Percentiles rank a stretch among this genome's conserved stretches.
Conservation (phyloP, 2,797 vertebrate genomes). For the Epinephelus malabaricus region DNA sequence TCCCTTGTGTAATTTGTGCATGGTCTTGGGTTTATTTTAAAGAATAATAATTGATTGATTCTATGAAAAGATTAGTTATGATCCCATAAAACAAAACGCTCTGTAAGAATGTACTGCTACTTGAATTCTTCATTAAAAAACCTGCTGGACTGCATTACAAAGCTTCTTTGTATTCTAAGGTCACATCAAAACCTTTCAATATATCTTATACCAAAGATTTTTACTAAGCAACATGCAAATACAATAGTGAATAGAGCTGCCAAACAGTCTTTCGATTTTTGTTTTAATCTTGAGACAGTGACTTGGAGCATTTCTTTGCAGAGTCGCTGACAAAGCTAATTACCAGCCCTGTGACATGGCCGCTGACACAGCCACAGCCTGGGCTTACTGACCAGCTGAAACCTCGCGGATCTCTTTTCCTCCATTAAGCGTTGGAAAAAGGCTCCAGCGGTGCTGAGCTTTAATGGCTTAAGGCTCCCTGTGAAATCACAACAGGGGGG, state of each 20-base stretch:
- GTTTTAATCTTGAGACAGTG: conserved; percentile 21
- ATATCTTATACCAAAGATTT: background rate
- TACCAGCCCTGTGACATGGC: conserved; percentile 38
- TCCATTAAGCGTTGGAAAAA: conserved; percentile 33
- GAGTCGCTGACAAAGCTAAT: conserved; percentile 45
- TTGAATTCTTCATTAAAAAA: conserved; percentile 5
- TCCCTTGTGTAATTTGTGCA: background rate
- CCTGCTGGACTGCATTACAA: background rate
- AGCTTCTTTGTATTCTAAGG: background rate
- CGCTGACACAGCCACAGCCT: conserved; percentile 16
- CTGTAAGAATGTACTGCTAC: background rate
- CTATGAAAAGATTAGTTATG: background rate
- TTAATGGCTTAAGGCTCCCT: conserved; percentile 62
- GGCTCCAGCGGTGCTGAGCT: conserved; percentile 40
- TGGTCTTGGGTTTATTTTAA: background rate
- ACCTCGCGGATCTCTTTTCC: conserved; percentile 44
- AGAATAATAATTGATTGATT: background rate
- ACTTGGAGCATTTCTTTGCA: conserved; percentile 26
- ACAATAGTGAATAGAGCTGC: background rate
- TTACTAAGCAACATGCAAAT: background rate
- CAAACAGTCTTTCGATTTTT: background rate
- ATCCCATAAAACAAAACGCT: background rate
- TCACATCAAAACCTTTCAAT: conserved; percentile 6
- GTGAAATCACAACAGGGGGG: conserved; percentile 63
- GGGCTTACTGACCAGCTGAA: conserved; percentile 48